These are phyloP conservation scores for Leuctra nigra DNA, from an alignment of 2,888 invertebrate genomes.

Conservation along the genomic window DNA sequence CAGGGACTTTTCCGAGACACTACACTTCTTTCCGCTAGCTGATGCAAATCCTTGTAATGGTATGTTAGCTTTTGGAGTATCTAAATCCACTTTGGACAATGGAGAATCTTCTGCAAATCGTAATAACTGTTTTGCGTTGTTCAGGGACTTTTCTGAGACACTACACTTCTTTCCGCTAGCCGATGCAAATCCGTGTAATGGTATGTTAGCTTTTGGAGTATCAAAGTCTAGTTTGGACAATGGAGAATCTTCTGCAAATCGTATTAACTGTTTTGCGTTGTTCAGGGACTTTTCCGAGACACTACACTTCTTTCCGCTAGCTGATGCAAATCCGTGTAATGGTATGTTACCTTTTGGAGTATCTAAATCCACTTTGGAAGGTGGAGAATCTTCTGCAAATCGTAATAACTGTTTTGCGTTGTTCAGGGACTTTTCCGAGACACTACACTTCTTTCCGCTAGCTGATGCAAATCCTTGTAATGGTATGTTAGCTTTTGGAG, in stretches of 20 bases:
- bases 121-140: slow-evolving; percentile 36
- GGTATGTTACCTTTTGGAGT: not conserved
- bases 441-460: slow-evolving; percentile 38
- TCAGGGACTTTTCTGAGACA: slow-evolving; percentile 33
- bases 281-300: slow-evolving; percentile 33
- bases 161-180: slow-evolving; percentile 34
- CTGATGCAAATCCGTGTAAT: slow-evolving; percentile 35
- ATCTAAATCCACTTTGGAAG: not conserved
- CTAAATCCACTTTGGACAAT: slow-evolving; percentile 32
- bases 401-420: too few species aligned
- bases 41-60: slow-evolving; percentile 36
- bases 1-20: slow-evolving; percentile 33
- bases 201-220: slow-evolving; percentile 1
- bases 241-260: too few species aligned
- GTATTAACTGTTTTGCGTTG: slow-evolving; percentile 36
- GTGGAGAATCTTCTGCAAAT: slow-evolving; percentile 31
- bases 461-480: slow-evolving; percentile 39
- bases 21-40: slow-evolving; percentile 34
- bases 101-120: not conserved
- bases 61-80: slow-evolving; percentile 36
- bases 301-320: slow-evolving; percentile 33
- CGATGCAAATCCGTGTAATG: slow-evolving; percentile 35
- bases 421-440: slow-evolving; percentile 36
- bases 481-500: slow-evolving; percentile 4
- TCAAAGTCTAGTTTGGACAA: not conserved